These are phyloP conservation scores for Siniperca scherzeri DNA, from an alignment of 2,797 vertebrate genomes.

Conservation along the genomic window DNA sequence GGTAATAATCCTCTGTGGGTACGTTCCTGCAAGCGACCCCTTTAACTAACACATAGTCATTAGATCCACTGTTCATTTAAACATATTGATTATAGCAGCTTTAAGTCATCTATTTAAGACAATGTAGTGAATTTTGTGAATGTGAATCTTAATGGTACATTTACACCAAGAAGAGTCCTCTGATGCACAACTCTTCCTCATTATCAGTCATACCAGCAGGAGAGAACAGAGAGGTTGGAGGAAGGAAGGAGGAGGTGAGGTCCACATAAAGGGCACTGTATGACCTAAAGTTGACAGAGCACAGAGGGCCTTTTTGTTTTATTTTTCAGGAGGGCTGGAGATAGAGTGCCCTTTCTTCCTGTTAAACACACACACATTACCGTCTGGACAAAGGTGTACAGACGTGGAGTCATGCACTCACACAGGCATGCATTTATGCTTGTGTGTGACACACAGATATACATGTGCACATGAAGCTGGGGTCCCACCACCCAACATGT, in stretches of 20 bases:
- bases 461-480: conserved; percentile 8
- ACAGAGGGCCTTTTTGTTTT: conserved; percentile 77
- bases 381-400: conserved; percentile 48
- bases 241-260: conserved; percentile 28
- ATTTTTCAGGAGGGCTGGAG: conserved; percentile 57
- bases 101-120: neutral
- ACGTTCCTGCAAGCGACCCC: neutral
- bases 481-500: conserved; percentile 8
- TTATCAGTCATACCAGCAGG: conserved; percentile 38
- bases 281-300: conserved; percentile 60
- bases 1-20: neutral
- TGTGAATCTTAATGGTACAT: conserved; percentile 16
- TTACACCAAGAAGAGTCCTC: conserved; percentile 31
- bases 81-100: neutral
- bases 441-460: conserved; percentile 25
- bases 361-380: conserved; percentile 33
- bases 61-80: neutral
- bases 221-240: conserved; percentile 25
- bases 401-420: conserved; percentile 28
- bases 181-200: conserved; percentile 27
- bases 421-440: conserved; percentile 34
- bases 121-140: neutral
- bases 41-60: neutral
- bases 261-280: conserved; percentile 59
- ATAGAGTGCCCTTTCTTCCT: conserved; percentile 66